Conservation (phyloP, 2,113 vertebrate species). For the Triplophysa tibetana region DNA sequence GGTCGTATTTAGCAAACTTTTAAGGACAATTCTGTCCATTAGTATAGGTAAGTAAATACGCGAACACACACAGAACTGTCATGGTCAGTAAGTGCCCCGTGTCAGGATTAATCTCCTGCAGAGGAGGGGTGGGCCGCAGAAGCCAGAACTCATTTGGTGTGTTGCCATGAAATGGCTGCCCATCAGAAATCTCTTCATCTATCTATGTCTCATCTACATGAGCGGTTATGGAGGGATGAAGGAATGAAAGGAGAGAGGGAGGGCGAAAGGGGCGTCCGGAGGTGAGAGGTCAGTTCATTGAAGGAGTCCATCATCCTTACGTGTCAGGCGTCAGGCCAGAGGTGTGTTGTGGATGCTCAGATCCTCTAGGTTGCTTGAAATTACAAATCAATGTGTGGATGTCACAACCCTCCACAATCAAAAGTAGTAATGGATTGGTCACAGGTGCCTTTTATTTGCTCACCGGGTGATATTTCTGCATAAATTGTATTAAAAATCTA, state of each 20-base stretch:
- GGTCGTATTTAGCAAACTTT: background rate
- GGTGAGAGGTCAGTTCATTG: constrained; percentile 67
- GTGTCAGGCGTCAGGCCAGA: constrained; percentile 53
- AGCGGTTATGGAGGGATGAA: constrained; percentile 54
- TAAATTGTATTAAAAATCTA: too few relatives aligned
- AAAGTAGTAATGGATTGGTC: background rate
- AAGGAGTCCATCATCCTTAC: constrained; percentile 71
- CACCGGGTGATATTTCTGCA: too few relatives aligned
- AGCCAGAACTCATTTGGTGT: constrained; percentile 66
- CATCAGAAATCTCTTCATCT: constrained; percentile 69
- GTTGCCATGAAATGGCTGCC: constrained; percentile 54
- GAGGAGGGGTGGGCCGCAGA: constrained; percentile 55
- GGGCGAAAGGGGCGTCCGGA: constrained; percentile 59
- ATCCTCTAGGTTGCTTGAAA: background rate
- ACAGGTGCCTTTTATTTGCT: background rate
- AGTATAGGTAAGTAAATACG: constrained; percentile 29
- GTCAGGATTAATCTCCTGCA: constrained; percentile 66
- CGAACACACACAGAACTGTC: constrained; percentile 53
- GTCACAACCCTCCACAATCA: background rate
- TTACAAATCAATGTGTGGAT: background rate
- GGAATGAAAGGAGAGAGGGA: constrained; percentile 44
- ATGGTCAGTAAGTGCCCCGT: constrained; percentile 47
- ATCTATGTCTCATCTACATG: constrained; percentile 76
- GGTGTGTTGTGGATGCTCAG: background rate
- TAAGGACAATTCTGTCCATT: background rate